phyloP scores from a whole-genome alignment of 2,888 invertebrate species.

The Exocentrus adspersus region DNA sequence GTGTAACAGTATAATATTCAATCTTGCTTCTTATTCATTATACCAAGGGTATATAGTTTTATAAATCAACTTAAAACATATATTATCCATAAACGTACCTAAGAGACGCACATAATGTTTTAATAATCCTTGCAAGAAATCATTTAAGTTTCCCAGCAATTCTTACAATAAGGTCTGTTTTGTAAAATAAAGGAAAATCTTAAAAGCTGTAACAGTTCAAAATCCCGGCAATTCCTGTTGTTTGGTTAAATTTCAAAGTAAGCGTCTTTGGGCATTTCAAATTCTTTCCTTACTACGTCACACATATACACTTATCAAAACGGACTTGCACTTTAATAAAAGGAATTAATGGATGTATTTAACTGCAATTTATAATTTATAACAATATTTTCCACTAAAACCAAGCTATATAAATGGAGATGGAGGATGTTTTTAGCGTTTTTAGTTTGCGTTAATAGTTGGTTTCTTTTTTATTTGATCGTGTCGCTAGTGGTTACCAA shows the following conservation, averaged over 20 bases:
- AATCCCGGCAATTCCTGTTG: conserved; percentile 49
- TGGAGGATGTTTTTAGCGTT: too few species aligned
- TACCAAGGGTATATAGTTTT: conserved; percentile 12
- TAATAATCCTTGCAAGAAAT: neutral
- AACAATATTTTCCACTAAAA: neutral
- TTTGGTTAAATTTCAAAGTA: conserved; percentile 45
- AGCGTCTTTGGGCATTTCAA: neutral
- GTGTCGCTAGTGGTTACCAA: too few species aligned
- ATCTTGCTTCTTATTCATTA: conserved; percentile 8
- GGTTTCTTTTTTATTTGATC: too few species aligned
- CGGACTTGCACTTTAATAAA: neutral
- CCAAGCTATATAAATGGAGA: too few species aligned
- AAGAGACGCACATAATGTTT: neutral
- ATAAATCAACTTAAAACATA: conserved; percentile 15
- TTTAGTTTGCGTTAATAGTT: too few species aligned
- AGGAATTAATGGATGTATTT: neutral
- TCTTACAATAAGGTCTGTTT: neutral
- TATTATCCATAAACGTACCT: conserved; percentile 11
- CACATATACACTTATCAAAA: neutral
- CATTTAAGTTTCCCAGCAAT: neutral
- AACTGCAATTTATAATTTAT: neutral
- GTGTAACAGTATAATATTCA: neutral
- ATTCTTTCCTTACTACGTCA: neutral
- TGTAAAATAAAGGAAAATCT: conserved; percentile 12
- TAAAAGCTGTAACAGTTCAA: conserved; percentile 36